These are phyloP conservation scores for Volucella inflata DNA, from an alignment of 2,888 invertebrate genomes.

Conservation along the genomic window DNA sequence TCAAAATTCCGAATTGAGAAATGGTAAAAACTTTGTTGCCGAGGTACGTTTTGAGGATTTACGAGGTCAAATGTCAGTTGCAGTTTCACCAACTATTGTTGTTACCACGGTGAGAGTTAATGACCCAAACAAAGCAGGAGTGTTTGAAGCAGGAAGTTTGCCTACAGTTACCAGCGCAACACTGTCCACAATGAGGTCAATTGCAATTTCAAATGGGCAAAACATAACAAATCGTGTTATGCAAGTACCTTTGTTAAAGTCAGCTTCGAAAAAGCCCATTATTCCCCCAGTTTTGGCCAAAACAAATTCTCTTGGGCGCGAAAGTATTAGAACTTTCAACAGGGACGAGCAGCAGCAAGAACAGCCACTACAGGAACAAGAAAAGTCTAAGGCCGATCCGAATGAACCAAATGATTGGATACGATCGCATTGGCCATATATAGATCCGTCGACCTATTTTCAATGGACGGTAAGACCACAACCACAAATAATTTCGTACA, in stretches of 20 bases:
- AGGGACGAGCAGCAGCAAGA: constrained; percentile 33
- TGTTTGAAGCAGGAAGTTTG: constrained; percentile 29
- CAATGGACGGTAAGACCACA: constrained; percentile 87
- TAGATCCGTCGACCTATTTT: constrained; percentile 87
- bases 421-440: constrained; percentile 87
- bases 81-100: constrained; percentile 72
- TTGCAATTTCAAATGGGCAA: constrained; percentile 25
- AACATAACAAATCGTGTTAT: constrained; percentile 81
- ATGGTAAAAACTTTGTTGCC: constrained; percentile 70
- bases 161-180: constrained; percentile 40
- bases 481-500: neutral
- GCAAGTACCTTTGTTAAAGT: constrained; percentile 82
- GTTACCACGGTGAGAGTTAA: constrained; percentile 69
- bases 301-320: constrained; percentile 77
- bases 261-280: constrained; percentile 85
- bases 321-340: constrained; percentile 67
- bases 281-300: constrained; percentile 83
- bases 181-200: constrained; percentile 37
- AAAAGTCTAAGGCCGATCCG: constrained; percentile 65
- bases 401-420: constrained; percentile 85
- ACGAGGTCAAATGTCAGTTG: constrained; percentile 47
- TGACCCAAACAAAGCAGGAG: constrained; percentile 54
- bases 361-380: neutral
- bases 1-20: constrained; percentile 43
- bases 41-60: constrained; percentile 74